Evolutionary conservation across 2,797 vertebrate species (phyloP), one percentile per base, ranked within the genome.

Genomic region (Nyctibius grandis): DNA sequence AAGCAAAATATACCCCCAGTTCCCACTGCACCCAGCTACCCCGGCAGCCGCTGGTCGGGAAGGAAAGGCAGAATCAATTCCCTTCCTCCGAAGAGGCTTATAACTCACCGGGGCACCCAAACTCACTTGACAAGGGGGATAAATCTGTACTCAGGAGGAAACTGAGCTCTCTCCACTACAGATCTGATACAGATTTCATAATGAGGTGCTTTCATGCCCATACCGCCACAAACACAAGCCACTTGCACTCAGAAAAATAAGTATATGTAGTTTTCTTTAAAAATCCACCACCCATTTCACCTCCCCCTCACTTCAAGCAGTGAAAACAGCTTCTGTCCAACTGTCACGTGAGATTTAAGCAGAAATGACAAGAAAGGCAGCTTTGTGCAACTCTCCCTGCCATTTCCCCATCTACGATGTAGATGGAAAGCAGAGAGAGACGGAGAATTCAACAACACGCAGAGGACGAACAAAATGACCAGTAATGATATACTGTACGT

Each of bases 321-420:
- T 94, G 91, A 91, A 94, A 96, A 96, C 89, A 80, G 88, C 87
- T 97, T 96, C 94, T 96, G 93, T 96, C 94, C 93, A 95, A 95
- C 93, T 59, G 70, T 95, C 96, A 96, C 92, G 95, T 95, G 94
- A 96, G 89, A 91, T 96, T 91, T 91, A 92, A 95, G 95, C 93
- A 95, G 93, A 96, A 91, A 88, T 93, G 73, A 95, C 95, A 96
- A 96, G 95, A 96, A 97, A 97, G 93, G 94, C 90, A 79, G 94
- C 94, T 97, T 95, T 93, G 91, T 90, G 93, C 57, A 88, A 81
- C 75, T 56, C 89, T 94, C 68, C 36, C 88, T 89, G 86, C 61
- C 57, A 69, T 86, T 57, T 91, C 91, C 80, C 85, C 40, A 47
- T 94, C 93, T 64, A 78, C 5, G 29, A 91, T 36, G 50, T 18